These are phyloP conservation scores for Rotaria sp. DNA, from an alignment of 2,888 invertebrate species.

Conservation along the genomic window DNA sequence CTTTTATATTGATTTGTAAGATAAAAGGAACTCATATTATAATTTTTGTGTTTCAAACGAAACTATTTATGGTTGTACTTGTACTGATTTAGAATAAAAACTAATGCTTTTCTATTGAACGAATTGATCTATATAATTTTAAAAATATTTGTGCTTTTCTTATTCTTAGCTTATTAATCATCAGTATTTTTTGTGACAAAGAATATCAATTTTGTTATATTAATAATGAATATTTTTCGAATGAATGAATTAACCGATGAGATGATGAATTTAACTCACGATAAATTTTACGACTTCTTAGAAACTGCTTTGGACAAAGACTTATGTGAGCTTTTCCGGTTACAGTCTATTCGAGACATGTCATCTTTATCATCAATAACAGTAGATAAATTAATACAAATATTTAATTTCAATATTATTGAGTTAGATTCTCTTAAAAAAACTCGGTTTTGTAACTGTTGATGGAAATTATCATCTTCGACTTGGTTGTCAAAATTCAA, in stretches of 20 bases:
- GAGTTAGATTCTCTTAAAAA: background rate
- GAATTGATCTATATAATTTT: no score
- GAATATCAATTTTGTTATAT: background rate
- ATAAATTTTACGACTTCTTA: background rate
- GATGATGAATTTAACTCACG: background rate
- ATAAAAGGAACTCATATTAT: no score
- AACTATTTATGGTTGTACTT: no score
- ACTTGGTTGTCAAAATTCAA: background rate
- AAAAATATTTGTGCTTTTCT: no score
- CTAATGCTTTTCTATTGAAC: no score
- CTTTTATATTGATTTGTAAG: no score
- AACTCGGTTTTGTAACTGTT: background rate
- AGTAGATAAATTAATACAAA: background rate
- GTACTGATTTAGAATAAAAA: no score
- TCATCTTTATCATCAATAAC: background rate
- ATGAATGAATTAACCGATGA: background rate
- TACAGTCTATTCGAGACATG: background rate
- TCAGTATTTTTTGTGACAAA: background rate
- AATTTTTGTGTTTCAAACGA: no score
- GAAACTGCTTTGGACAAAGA: background rate
- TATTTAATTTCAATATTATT: background rate
- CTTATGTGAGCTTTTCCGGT: background rate
- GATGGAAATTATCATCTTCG: background rate
- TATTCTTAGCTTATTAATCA: background rate
- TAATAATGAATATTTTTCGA: background rate